Base-by-base conservation (phyloP, 2,113 vertebrate genomes). In the Tragelaphus strepsiceros region DNA sequence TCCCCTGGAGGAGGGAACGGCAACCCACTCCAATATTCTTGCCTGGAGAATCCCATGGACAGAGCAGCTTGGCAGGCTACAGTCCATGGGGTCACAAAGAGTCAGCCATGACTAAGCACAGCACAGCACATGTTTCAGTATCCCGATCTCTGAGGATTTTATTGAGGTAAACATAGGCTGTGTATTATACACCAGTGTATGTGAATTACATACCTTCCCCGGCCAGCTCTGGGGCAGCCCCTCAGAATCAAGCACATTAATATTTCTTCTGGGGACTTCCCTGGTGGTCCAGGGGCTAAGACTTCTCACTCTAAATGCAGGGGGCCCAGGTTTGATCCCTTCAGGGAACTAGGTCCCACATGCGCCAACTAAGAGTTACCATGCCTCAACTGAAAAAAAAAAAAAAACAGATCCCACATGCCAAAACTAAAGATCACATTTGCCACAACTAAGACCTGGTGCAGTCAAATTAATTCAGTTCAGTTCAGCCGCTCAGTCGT, bases 401-500 rank as follows among this genome's bases (percentile, higher is more conserved):
- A 64, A n/a, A 67, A 35, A 67, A 67, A 64, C 3, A 64, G 64
- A 67, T 35, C 32, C 17, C 64, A 67, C 17, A 35, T 35, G 64
- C 32, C 32, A 21, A 67, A 35, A 35, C 32, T 35, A 67, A 35
- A 67, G 32, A 35, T 67, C 64, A 67, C 32, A 21, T 67, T 67
- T 67, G 64, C 32, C 64, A 67, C 64, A 67, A n/a, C 32, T 21
- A 67, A 67, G 64, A 67, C 32, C 32, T 35, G 64, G 64, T 1
- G 2, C 64, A 67, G 17, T 67, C 17, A 35, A 4, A 67, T 67
- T 67, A 35, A 67, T 35, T 67, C 64, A 67, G 62, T 19, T n/a
- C 32, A 67, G 32, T n/a, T 67, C 62, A 35, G 64, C 32, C 2
- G 4, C 32, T 67, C 32, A 35, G 64, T 9, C 0, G 0, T 35